Conservation (phyloP, 37 sponge, comb jelly and placozoan genomes). For the Diacarnus erythraeanus region DNA sequence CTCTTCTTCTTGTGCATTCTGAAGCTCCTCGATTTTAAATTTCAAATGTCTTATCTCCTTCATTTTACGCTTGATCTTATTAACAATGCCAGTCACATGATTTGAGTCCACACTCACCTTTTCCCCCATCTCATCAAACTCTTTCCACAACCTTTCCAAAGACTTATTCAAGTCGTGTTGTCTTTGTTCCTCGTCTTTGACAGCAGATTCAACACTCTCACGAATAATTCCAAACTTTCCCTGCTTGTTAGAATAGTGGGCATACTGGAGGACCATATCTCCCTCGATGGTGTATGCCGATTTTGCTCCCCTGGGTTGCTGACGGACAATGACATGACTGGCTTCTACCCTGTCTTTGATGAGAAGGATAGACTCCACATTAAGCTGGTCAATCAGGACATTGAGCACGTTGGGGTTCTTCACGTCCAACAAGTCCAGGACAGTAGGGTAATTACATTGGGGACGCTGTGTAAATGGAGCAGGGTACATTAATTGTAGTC, state of each 20-base stretch:
- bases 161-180: not conserved
- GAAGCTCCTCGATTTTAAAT: slow-evolving; percentile 18
- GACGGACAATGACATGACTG: slow-evolving; percentile 26
- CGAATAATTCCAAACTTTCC: slow-evolving; percentile 27
- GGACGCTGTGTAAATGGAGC: too few relatives aligned
- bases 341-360: slow-evolving; percentile 41
- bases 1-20: slow-evolving; percentile 39
- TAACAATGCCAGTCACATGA: not conserved
- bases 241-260: slow-evolving; percentile 55
- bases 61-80: not conserved
- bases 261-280: slow-evolving; percentile 21
- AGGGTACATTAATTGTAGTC: too few relatives aligned
- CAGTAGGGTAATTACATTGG: slow-evolving; percentile 53
- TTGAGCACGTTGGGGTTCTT: slow-evolving; percentile 69
- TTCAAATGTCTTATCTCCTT: slow-evolving; percentile 3
- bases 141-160: not conserved
- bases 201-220: slow-evolving; percentile 35
- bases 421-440: slow-evolving; percentile 65
- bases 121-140: not conserved
- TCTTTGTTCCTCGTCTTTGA: not conserved
- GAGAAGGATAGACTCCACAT: slow-evolving; percentile 39
- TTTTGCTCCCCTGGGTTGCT: slow-evolving; percentile 14
- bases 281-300: slow-evolving; percentile 46
- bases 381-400: slow-evolving; percentile 62
- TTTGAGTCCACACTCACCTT: not conserved